phyloP scores from a whole-genome alignment of 2,797 vertebrate genomes.

The Acipenser oxyrinchus region DNA sequence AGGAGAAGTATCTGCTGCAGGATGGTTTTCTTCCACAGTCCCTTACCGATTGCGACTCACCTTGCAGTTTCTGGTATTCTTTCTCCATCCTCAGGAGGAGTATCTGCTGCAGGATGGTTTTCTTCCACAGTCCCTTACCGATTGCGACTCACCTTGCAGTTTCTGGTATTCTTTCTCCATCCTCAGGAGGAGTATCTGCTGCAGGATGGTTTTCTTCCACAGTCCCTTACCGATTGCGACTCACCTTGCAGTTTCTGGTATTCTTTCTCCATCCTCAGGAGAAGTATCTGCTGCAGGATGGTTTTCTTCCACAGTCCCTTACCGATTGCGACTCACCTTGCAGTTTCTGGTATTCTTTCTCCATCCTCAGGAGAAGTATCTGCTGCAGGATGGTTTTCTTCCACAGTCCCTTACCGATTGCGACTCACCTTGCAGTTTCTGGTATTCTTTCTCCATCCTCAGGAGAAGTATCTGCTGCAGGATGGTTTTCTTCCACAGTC shows the following conservation, averaged over 20 bases:
- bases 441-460: slow-evolving; percentile 94
- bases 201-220: slow-evolving; percentile 92
- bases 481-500: slow-evolving; percentile 94
- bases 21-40: slow-evolving; percentile 94
- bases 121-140: slow-evolving; percentile 79
- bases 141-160: slow-evolving; percentile 76
- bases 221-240: slow-evolving; percentile 43
- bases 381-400: slow-evolving; percentile 91
- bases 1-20: slow-evolving; percentile 92
- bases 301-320: slow-evolving; percentile 88
- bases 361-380: slow-evolving; percentile 93
- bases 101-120: slow-evolving; percentile 92
- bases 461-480: slow-evolving; percentile 92
- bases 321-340: slow-evolving; percentile 70
- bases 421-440: slow-evolving; percentile 85
- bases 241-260: slow-evolving; percentile 95
- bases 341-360: slow-evolving; percentile 93
- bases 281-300: slow-evolving; percentile 89
- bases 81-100: slow-evolving; percentile 92
- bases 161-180: slow-evolving; percentile 97
- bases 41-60: slow-evolving; percentile 48
- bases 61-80: slow-evolving; percentile 95
- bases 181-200: slow-evolving; percentile 90
- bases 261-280: slow-evolving; percentile 93
- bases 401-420: slow-evolving; percentile 70